Evolutionary conservation across 2,113 vertebrate species (phyloP).

Genomic region (Acanthisitta chloris): DNA sequence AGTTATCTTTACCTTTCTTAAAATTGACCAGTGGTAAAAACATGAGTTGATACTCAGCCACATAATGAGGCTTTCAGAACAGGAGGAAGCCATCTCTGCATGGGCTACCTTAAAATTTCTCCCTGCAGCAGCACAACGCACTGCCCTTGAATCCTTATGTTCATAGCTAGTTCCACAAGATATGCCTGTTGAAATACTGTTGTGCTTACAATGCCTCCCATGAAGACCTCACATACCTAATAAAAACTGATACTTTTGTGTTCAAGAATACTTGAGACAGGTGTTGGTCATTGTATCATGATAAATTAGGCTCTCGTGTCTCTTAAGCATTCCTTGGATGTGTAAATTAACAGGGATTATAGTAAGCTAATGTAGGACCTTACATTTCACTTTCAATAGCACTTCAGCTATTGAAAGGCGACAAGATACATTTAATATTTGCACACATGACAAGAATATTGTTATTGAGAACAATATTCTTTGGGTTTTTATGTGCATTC

Average conservation of each 20-base stretch:
- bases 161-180: background rate
- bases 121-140: background rate
- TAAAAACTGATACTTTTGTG: no score
- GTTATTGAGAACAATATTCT: constrained; percentile 66
- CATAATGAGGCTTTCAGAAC: background rate
- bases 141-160: background rate
- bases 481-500: constrained; percentile 87
- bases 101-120: background rate
- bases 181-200: background rate
- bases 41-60: background rate
- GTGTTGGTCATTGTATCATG: background rate
- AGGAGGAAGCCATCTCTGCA: background rate
- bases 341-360: background rate
- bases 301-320: background rate
- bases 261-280: background rate
- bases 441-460: constrained; percentile 80
- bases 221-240: background rate
- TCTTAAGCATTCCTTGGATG: background rate
- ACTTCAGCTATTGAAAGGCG: constrained; percentile 86
- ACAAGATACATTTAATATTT: constrained; percentile 79
- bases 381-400: constrained; percentile 85
- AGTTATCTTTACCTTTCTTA: background rate
- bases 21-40: background rate
- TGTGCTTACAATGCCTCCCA: background rate
- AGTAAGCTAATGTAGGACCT: constrained; percentile 69